These are phyloP conservation scores for Drosophila prolongata DNA, from an alignment of 2,888 invertebrate species.

Conservation along the genomic window DNA sequence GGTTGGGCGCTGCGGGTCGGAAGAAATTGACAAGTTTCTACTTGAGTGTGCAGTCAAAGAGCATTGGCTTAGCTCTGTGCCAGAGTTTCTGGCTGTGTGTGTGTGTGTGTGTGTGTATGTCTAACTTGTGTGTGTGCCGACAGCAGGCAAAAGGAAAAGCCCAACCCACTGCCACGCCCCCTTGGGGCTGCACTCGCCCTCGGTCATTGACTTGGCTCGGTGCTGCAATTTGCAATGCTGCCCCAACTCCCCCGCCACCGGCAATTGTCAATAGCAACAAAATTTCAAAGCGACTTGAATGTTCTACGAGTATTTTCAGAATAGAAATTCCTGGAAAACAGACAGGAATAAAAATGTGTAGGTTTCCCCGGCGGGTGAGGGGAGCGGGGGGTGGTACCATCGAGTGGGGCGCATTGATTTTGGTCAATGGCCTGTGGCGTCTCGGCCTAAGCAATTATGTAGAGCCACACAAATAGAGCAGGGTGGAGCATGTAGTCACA, in stretches of 20 bases:
- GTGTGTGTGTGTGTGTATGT: conserved; percentile 12
- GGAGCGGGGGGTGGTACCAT: neutral
- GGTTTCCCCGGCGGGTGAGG: neutral
- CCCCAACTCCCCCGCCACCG: conserved; percentile 15
- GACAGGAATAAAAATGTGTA: conserved; percentile 5
- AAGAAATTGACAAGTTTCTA: conserved; percentile 76
- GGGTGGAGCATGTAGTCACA: neutral
- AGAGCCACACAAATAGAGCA: neutral
- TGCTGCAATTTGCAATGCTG: conserved; percentile 64
- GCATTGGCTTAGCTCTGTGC: conserved; percentile 46
- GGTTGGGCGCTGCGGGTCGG: conserved; percentile 34
- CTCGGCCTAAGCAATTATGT: conserved; percentile 24
- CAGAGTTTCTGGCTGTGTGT: neutral
- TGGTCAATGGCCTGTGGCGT: conserved; percentile 68
- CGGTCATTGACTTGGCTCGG: conserved; percentile 74
- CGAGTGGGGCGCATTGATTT: conserved; percentile 60
- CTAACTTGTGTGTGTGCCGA: conserved; percentile 12
- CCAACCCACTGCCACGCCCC: conserved; percentile 48
- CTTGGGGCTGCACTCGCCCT: conserved; percentile 42
- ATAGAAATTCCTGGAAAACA: conserved; percentile 14
- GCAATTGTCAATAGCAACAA: conserved; percentile 74
- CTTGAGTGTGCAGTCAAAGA: conserved; percentile 76
- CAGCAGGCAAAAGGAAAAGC: conserved; percentile 32
- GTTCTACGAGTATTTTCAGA: conserved; percentile 15
- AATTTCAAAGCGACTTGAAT: conserved; percentile 57